Evolutionary conservation across 2,797 vertebrate species (phyloP).

Genomic region (Picus viridis): DNA sequence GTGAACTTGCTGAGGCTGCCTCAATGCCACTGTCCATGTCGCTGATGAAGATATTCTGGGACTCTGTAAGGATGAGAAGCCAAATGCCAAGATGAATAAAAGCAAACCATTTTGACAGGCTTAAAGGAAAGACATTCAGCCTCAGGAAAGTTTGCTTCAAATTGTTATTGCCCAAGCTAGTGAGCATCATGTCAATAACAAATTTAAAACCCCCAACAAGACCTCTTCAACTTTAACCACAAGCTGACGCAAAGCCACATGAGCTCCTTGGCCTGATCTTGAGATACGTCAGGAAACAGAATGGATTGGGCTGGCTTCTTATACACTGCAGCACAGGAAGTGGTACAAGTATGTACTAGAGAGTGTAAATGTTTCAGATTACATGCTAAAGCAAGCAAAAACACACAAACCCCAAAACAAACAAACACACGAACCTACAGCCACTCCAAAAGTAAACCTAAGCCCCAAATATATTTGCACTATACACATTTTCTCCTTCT

Average conservation of each 20-base stretch:
- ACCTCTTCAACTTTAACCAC: not conserved
- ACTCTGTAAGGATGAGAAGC: not conserved
- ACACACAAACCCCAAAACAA: not conserved
- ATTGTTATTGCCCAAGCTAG: not conserved
- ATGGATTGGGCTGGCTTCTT: not conserved
- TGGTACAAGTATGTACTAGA: not conserved
- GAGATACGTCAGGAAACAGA: not conserved
- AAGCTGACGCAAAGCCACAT: not conserved
- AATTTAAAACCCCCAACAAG: not conserved
- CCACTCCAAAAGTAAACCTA: not conserved
- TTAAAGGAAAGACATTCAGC: not conserved
- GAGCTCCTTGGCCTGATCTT: not conserved
- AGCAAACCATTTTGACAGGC: not conserved
- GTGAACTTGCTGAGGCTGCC: too few relatives aligned
- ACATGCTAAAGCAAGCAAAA: not conserved
- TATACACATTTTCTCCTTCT: not conserved
- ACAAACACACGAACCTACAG: not conserved
- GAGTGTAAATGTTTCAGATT: not conserved
- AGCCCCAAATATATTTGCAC: not conserved
- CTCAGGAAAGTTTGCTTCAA: not conserved
- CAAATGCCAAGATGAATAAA: not conserved
- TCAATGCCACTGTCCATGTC: too few relatives aligned
- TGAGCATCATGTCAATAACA: not conserved
- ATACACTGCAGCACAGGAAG: not conserved
- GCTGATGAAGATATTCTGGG: too few relatives aligned